Percentiles rank a stretch among this genome's conserved stretches.
Evolutionary conservation across 2,797 vertebrate genomes (phyloP).

Genomic region (Petrocephalus sullivani): DNA sequence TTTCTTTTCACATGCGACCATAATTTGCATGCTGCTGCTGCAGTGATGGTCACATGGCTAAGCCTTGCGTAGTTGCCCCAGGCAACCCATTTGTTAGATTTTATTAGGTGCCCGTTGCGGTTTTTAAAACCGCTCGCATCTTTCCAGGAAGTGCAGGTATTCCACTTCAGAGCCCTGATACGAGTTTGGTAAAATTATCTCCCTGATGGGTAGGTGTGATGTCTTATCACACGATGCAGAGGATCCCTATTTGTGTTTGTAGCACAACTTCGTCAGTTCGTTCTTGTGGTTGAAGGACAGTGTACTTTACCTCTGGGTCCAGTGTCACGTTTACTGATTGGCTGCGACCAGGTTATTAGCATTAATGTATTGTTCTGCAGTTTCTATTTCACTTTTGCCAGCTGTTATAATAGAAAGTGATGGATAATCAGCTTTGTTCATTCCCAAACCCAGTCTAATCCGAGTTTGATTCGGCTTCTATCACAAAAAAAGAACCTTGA

Average conservation of each 20-base stretch:
- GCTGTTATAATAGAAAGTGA: background rate
- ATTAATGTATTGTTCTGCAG: background rate
- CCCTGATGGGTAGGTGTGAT: background rate
- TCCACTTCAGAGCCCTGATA: background rate
- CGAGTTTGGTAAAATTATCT: background rate
- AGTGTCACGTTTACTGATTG: background rate
- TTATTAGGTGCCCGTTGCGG: background rate
- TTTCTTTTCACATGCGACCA: background rate
- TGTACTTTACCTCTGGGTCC: conserved; percentile 23
- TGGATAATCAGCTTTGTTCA: background rate
- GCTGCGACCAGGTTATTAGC: background rate
- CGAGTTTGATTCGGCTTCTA: background rate
- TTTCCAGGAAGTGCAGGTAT: conserved; percentile 5
- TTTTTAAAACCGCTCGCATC: background rate
- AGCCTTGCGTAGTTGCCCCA: background rate
- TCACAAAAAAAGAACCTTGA: background rate
- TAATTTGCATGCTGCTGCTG: background rate
- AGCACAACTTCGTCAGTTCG: conserved; percentile 43
- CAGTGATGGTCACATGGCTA: background rate
- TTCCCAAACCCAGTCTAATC: background rate
- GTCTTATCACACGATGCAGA: background rate
- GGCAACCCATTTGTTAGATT: conserved; percentile 18
- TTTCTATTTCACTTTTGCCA: background rate
- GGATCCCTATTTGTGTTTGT: background rate
- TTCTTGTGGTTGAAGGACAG: background rate